A percentile compares a stretch with the other conserved stretches of the same genome.
phyloP scores from a whole-genome alignment of 2,113 vertebrate species.

The Rissa tridactyla region DNA sequence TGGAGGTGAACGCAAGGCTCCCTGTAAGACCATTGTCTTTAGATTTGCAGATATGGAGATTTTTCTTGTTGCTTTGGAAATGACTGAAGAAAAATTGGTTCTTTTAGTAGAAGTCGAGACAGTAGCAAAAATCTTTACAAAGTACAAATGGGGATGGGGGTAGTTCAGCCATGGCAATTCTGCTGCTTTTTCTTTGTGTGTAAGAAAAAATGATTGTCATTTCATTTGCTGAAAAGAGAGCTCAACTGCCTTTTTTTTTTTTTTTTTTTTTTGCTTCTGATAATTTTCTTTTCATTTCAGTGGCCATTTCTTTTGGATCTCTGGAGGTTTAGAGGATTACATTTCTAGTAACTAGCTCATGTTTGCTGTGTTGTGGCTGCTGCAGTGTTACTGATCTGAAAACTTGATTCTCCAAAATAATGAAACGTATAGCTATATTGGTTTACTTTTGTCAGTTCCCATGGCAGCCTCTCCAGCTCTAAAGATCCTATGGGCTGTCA shows the following conservation, averaged over 20 bases:
- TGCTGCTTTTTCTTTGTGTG: constrained; percentile 17
- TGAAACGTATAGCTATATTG: neutral
- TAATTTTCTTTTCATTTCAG: neutral
- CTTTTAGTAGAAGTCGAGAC: neutral
- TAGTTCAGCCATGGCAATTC: neutral
- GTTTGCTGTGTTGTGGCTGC: neutral
- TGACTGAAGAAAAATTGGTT: constrained; percentile 10
- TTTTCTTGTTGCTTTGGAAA: constrained; percentile 37
- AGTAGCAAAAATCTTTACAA: neutral
- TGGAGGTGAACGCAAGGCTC: neutral
- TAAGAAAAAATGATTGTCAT: neutral
- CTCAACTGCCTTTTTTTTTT: neutral
- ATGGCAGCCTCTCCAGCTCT: constrained; percentile 43
- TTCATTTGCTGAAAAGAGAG: constrained; percentile 29
- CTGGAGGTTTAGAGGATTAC: neutral
- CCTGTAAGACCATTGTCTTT: neutral
- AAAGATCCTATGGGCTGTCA: constrained; percentile 3
- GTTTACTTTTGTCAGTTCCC: constrained; percentile 50
- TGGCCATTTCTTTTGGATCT: neutral
- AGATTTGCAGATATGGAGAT: neutral
- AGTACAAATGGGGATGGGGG: neutral
- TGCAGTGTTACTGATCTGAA: neutral
- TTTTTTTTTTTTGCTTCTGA: neutral
- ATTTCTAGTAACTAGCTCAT: neutral
- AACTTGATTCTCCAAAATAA: neutral